Evolutionary conservation across 2,113 vertebrate species (phyloP), one percentile per base, ranked within the genome.

Genomic region (Chamaetylas fuelleborni): DNA sequence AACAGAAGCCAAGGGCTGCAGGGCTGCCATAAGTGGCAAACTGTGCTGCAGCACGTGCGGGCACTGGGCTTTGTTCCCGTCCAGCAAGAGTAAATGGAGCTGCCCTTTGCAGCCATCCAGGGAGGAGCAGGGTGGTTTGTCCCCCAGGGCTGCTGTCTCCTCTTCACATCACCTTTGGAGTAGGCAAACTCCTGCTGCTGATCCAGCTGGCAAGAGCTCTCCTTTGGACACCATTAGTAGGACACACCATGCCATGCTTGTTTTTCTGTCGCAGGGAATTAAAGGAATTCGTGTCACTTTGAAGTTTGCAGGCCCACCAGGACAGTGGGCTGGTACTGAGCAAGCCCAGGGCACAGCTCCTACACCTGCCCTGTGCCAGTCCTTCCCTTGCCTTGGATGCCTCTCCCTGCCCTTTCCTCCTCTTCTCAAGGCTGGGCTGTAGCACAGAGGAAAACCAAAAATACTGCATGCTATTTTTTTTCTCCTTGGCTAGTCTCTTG

Each of bases 111-210:
- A 69, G 50, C 31, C 28, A 3, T 3, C 2, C 4, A 19, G 26
- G 33, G 26, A 80, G 38, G 33, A 76, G 43, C 57, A 72, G 26
- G 0, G 0, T 11, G 11, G 18, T 26, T 1, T 2, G 17, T 48
- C 10, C 42, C 6, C 7, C 12, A 34, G 47, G 51, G 42, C 45
- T 70, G 24, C 19, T 45, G 14, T 25, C n/a, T 64, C 33, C 8
- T 40, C 42, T 50, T 22, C 60, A 50, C 51, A 19, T 45, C 69
- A 36, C 51, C 38, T 84, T 60, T 38, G 67, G 48, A 69, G 33
- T 4, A 71, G 51, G 12, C 33, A 64, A 67, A 19, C 1, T 50
- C 23, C 80, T 0, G 1, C 23, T 38, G 43, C 77, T 82, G 54
- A 86, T 56, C 38, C 61, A 66, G 58, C 48, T 2, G 2, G 33